Conservation (phyloP, 2,888 invertebrate species). For the Euplexia lucipara region DNA sequence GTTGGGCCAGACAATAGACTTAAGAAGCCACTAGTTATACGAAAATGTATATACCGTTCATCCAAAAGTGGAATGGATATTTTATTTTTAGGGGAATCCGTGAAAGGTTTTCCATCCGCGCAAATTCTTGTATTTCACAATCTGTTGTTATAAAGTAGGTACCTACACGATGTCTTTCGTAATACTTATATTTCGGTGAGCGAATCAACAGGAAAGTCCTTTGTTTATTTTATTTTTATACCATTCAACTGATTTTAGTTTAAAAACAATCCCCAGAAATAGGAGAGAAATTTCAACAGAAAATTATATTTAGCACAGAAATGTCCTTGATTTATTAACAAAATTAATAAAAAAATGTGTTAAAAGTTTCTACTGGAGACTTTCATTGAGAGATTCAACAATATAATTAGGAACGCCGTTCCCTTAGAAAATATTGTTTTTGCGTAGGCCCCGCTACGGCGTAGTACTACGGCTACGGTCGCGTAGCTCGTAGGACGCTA, state of each 20-base stretch:
- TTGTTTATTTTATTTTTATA: too few species aligned
- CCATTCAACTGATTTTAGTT: too few species aligned
- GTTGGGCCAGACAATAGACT: conserved; percentile 22
- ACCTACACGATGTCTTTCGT: neutral
- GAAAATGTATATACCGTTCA: conserved; percentile 20
- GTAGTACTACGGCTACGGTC: conserved; percentile 75
- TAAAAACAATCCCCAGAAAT: too few species aligned
- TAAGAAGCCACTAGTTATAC: conserved; percentile 20
- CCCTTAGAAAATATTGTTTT: conserved; percentile 65
- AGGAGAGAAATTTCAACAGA: conserved; percentile 7
- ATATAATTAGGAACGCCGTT: conserved; percentile 58
- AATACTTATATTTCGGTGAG: neutral
- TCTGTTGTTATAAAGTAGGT: neutral
- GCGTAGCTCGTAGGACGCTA: conserved; percentile 55
- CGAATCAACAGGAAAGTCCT: neutral
- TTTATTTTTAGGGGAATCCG: conserved; percentile 6
- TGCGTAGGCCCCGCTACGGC: conserved; percentile 75
- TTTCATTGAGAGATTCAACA: conserved; percentile 61
- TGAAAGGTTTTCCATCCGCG: too few species aligned
- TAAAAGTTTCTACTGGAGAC: conserved; percentile 38
- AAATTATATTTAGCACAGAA: conserved; percentile 18
- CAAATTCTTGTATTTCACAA: too few species aligned
- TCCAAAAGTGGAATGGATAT: neutral
- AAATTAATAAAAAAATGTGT: conserved; percentile 44
- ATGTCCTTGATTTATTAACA: conserved; percentile 39